phyloP scores from a whole-genome alignment of 2,113 vertebrate species.

The Melierax canorus region DNA sequence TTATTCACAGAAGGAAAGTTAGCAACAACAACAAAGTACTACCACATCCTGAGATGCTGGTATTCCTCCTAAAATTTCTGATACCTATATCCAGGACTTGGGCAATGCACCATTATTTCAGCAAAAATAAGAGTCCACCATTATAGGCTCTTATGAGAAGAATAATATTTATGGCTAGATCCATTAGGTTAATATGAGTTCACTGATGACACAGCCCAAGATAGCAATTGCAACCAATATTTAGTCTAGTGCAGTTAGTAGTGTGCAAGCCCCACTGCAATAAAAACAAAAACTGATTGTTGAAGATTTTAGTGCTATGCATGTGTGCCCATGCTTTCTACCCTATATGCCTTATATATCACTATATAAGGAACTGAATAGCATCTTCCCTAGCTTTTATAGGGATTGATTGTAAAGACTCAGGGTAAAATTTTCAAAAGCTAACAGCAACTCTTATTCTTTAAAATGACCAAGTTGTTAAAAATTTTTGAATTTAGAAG shows the following conservation, averaged over 20 bases:
- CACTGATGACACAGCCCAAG: neutral
- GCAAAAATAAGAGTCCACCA: neutral
- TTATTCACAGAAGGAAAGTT: neutral
- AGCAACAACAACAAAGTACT: neutral
- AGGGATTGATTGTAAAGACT: neutral
- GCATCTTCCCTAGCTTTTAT: neutral
- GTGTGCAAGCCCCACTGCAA: neutral
- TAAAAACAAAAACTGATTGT: neutral
- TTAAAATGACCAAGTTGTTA: neutral
- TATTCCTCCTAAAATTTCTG: neutral
- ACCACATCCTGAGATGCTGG: neutral
- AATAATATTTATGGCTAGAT: neutral
- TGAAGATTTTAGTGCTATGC: neutral
- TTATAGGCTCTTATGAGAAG: neutral
- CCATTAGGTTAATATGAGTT: neutral
- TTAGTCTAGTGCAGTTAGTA: neutral
- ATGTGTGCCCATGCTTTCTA: neutral
- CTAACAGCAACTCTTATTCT: neutral
- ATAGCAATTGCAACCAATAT: neutral
- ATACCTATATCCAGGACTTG: neutral
- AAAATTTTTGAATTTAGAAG: neutral
- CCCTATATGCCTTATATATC: accelerated
- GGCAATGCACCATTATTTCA: neutral
- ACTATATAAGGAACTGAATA: neutral
- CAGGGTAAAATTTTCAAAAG: neutral